Evolutionary conservation across 2,888 invertebrate species (phyloP).

Genomic region (Sinohyriopsis cumingii): DNA sequence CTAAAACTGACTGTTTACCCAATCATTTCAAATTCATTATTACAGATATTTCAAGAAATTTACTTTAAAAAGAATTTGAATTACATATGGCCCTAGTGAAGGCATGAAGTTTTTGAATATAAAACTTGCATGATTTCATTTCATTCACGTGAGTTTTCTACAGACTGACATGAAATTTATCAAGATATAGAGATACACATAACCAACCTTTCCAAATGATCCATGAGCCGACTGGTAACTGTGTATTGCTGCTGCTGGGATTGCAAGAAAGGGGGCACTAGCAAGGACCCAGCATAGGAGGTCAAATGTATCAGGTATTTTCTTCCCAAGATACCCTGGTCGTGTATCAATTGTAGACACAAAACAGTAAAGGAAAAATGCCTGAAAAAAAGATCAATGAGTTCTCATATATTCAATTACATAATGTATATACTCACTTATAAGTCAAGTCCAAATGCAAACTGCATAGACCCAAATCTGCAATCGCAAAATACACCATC

Average conservation of each 20-base stretch:
- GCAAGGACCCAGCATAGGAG: constrained; percentile 57
- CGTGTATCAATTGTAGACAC: constrained; percentile 20
- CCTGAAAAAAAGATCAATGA: constrained; percentile 24
- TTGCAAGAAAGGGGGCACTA: constrained; percentile 55
- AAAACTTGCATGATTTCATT: too few species aligned
- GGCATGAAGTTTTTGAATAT: too few species aligned
- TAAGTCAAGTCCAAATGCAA: too few species aligned
- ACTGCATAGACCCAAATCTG: too few species aligned
- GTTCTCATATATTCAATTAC: too few species aligned
- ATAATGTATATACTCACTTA: too few species aligned
- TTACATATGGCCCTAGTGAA: too few species aligned
- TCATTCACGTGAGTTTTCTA: too few species aligned
- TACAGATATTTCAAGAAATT: neutral
- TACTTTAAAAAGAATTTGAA: too few species aligned
- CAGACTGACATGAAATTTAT: too few species aligned
- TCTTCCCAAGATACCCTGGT: constrained; percentile 27
- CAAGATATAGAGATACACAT: too few species aligned
- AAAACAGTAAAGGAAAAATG: constrained; percentile 44
- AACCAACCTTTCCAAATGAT: constrained; percentile 30
- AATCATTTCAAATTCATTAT: neutral
- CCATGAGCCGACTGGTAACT: constrained; percentile 44
- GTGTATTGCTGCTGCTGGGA: constrained; percentile 57
- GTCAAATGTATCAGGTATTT: constrained; percentile 50
- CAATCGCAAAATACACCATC: too few species aligned
- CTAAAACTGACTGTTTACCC: neutral